Evolutionary conservation across 2,113 vertebrate species (phyloP), one percentile per base, ranked within the genome.

Genomic region (Neogobius melanostomus): DNA sequence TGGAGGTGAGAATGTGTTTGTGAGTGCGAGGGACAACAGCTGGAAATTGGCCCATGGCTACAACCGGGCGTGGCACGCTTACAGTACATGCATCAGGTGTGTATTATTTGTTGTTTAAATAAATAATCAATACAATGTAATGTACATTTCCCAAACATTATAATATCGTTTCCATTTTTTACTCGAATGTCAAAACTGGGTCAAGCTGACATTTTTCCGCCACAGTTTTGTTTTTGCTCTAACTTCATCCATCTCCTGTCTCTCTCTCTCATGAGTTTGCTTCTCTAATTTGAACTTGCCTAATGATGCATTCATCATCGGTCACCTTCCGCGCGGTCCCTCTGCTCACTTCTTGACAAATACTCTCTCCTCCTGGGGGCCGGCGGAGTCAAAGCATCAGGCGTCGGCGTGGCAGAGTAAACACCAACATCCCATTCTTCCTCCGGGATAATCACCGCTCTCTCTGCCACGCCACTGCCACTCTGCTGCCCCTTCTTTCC

Each of bases 281-380:
- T 60, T 42, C 36, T 43, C 79, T 80, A 81, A 89, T 85, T 81
- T 81, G 45, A 60, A 62, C 72, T 68, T 9, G 44, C 63, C 76
- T 86, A 88, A 87, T 84, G 82, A 84, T 79, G 79, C 74, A 75
- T 84, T 90, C 60, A 50, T 84, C 79, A 78, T 77, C 69, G 71
- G 90, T 93, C 91, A 92, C 90, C 89, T 91, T 88, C 82, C 76
- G 73, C 59, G 16, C 47, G 12, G 64, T 59, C 65, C 80, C 79
- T 85, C 72, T 60, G 48, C 77, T 71, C 82, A 66, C 36, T 66
- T 76, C 66, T 75, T 80, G 83, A 84, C 74, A 87, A 81, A 90
- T 78, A 68, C 62, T 77, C 78, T 80, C 48, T 14, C 72, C 83
- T 87, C 76, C 70, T 59, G 61, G 71, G 81, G 88, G 73, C 76